Conservation (phyloP, 2,888 invertebrate species). For the Sarcophaga subvicina region DNA sequence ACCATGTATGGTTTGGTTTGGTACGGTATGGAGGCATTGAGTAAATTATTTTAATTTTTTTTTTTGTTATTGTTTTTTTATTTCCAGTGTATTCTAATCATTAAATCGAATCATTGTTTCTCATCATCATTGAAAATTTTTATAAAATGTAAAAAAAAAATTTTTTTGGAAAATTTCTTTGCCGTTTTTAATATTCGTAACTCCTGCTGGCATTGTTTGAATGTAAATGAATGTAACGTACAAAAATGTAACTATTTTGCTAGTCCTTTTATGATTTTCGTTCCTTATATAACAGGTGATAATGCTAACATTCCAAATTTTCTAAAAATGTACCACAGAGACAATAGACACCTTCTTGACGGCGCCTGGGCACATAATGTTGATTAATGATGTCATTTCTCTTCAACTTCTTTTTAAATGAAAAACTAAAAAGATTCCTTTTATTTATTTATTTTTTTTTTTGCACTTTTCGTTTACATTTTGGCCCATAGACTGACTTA, state of each 20-base stretch:
- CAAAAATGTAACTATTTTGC: background rate
- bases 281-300: conserved; percentile 57
- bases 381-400: conserved; percentile 66
- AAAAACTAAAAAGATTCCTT: conserved; percentile 5
- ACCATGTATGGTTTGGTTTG: no score
- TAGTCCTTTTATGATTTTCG: background rate
- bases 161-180: conserved; percentile 21
- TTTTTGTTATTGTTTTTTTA: background rate
- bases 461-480: background rate
- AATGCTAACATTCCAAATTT: conserved; percentile 37
- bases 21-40: background rate
- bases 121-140: conserved; percentile 49
- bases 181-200: conserved; percentile 19
- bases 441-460: conserved; percentile 5
- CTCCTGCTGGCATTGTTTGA: conserved; percentile 50
- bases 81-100: background rate
- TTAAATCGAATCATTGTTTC: conserved; percentile 34
- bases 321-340: conserved; percentile 30
- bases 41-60: background rate
- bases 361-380: conserved; percentile 56
- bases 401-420: conserved; percentile 21
- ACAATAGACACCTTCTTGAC: conserved; percentile 32
- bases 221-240: background rate
- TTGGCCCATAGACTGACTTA: no score
- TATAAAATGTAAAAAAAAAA: conserved; percentile 30